Evolutionary conservation across 2,797 vertebrate genomes (phyloP).

Genomic region (Pogonophryne albipinna): DNA sequence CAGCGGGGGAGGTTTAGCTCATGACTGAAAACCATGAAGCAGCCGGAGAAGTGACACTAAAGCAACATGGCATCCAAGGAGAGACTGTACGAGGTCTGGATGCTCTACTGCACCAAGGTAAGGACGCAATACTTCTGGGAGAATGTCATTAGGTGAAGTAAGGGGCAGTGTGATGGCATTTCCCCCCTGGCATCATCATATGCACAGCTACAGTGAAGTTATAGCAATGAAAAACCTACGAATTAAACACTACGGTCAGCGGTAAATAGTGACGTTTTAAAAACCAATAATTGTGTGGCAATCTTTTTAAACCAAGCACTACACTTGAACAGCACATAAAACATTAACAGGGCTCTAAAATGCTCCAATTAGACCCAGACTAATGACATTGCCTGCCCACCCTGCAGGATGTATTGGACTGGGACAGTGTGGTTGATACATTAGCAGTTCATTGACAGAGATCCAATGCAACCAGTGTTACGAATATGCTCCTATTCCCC

Average conservation of each 20-base stretch:
- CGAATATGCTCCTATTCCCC: no score
- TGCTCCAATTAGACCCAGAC: constrained; percentile 21
- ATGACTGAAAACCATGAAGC: constrained; percentile 72
- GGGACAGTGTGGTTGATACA: constrained; percentile 16
- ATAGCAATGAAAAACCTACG: no score
- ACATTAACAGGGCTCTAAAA: constrained; percentile 3
- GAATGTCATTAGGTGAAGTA: constrained; percentile 34
- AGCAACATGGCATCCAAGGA: constrained; percentile 95
- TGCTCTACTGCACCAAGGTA: constrained; percentile 98
- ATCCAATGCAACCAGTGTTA: background rate
- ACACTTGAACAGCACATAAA: background rate
- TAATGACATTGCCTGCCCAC: constrained; percentile 35
- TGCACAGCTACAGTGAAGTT: no score
- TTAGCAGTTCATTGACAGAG: constrained; percentile 26
- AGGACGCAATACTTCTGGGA: constrained; percentile 18
- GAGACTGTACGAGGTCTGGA: constrained; percentile 98
- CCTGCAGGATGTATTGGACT: constrained; percentile 7
- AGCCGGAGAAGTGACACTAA: constrained; percentile 69
- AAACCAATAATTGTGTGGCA: background rate
- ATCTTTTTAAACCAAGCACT: background rate
- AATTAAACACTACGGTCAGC: background rate
- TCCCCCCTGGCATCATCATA: background rate
- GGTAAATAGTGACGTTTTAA: constrained; percentile 2
- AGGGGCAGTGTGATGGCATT: constrained; percentile 40
- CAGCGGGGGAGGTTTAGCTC: constrained; percentile 43